A percentile compares a stretch with the other conserved stretches of the same genome.
Conservation (phyloP, 2,888 invertebrate genomes). For the Aporophyla nigra region DNA sequence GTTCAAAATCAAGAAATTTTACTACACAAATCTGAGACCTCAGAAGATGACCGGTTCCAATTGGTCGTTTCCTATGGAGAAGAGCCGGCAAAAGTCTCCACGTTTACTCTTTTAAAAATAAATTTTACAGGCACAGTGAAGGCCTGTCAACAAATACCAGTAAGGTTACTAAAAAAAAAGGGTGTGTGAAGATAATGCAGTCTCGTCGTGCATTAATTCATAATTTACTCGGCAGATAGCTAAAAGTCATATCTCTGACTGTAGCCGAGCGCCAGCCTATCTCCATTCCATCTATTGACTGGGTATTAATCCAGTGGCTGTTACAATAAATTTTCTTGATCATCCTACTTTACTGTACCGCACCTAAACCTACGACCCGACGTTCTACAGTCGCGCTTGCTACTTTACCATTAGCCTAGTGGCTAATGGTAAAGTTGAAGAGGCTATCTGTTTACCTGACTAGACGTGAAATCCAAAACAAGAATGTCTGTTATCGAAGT, state of each 20-base stretch:
- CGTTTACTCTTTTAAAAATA: too few relatives aligned
- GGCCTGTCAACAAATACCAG: too few relatives aligned
- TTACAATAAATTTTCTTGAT: neutral
- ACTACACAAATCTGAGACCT: too few relatives aligned
- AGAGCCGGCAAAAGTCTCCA: too few relatives aligned
- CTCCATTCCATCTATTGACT: neutral
- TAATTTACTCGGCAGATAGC: neutral
- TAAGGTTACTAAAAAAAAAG: too few relatives aligned
- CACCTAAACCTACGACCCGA: neutral
- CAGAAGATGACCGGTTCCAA: too few relatives aligned
- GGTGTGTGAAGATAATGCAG: too few relatives aligned
- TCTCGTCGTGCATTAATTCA: neutral
- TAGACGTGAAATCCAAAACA: constrained; percentile 14
- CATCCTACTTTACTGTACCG: neutral
- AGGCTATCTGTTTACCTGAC: neutral
- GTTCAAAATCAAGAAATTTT: neutral
- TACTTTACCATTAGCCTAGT: neutral
- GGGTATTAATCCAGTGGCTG: neutral
- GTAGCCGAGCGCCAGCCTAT: neutral
- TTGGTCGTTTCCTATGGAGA: too few relatives aligned
- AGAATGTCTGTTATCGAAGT: constrained; percentile 18
- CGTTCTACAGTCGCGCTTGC: too few relatives aligned
- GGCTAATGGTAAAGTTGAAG: neutral
- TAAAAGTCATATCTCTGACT: neutral
- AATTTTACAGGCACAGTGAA: too few relatives aligned